A percentile compares a stretch with the other conserved stretches of the same genome.
These are phyloP conservation scores for Ptilodon capucinus DNA, from an alignment of 2,888 invertebrate species.

Conservation along the genomic window DNA sequence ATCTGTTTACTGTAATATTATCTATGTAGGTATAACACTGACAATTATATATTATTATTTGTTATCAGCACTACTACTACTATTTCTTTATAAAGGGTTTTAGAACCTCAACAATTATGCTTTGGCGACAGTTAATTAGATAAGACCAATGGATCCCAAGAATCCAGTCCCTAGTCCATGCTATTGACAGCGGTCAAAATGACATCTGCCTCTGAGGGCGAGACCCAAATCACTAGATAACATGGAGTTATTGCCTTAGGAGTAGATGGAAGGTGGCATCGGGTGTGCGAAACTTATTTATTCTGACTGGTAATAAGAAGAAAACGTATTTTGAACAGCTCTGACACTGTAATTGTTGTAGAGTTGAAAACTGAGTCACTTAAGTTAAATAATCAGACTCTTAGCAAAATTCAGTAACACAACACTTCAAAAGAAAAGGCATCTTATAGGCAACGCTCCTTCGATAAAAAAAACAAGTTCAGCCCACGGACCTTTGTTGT, in stretches of 20 bases:
- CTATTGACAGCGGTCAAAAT: constrained; percentile 55
- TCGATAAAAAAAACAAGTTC: constrained; percentile 56
- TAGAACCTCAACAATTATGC: neutral
- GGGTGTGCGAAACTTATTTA: neutral
- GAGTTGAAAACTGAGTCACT: too few species aligned
- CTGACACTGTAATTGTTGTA: too few species aligned
- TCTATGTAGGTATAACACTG: too few species aligned
- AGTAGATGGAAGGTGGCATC: neutral
- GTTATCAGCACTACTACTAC: too few species aligned
- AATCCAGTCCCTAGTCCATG: constrained; percentile 23
- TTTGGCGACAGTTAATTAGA: neutral
- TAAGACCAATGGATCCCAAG: constrained; percentile 9
- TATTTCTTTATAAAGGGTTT: too few species aligned
- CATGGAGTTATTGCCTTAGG: constrained; percentile 31
- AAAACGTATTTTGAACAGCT: too few species aligned
- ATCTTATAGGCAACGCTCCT: constrained; percentile 57
- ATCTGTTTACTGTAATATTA: too few species aligned
- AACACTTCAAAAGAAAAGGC: constrained; percentile 13
- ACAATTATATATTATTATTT: too few species aligned
- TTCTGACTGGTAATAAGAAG: neutral
- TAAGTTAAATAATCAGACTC: constrained; percentile 13
- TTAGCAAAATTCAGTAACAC: constrained; percentile 10
- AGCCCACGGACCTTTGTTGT: constrained; percentile 77
- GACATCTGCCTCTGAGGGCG: constrained; percentile 35
- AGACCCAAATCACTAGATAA: constrained; percentile 36